These are phyloP conservation scores for Biston betularia DNA, from an alignment of 2,888 invertebrate species.

Conservation along the genomic window DNA sequence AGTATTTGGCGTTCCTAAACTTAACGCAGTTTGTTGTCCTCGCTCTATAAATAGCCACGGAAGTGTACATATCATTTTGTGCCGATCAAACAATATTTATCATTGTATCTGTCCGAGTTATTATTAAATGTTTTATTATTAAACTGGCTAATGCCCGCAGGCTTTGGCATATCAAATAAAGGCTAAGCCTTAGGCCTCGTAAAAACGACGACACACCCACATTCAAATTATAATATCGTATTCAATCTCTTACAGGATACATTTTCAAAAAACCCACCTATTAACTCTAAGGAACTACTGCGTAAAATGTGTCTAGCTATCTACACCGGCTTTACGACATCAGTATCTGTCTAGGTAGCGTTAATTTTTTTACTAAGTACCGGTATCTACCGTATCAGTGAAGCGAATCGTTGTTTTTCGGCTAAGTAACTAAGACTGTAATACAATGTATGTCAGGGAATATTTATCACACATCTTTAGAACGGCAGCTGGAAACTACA, in stretches of 20 bases:
- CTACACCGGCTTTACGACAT: too few relatives aligned
- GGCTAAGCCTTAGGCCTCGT: too few relatives aligned
- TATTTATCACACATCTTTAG: constrained; percentile 27
- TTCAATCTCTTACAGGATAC: too few relatives aligned
- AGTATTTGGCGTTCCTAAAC: constrained; percentile 52
- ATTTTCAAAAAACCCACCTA: too few relatives aligned
- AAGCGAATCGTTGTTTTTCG: constrained; percentile 16
- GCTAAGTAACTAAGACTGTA: constrained; percentile 12
- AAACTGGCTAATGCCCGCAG: constrained; percentile 11
- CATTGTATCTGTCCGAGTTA: constrained; percentile 48
- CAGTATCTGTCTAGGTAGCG: too few relatives aligned
- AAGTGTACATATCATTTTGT: constrained; percentile 67
- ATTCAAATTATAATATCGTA: too few relatives aligned
- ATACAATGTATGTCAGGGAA: constrained; percentile 22
- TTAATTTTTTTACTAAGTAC: too few relatives aligned
- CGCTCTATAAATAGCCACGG: constrained; percentile 66
- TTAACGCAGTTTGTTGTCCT: constrained; percentile 58
- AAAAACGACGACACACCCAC: too few relatives aligned
- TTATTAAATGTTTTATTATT: constrained; percentile 30
- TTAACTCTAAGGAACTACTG: too few relatives aligned
- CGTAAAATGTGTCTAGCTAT: too few relatives aligned
- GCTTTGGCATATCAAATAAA: too few relatives aligned
- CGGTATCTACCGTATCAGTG: constrained; percentile 13
- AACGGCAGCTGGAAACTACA: constrained; percentile 38
- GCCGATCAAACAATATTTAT: constrained; percentile 66